Base-by-base conservation (phyloP, 2,113 vertebrate genomes). In the Dinomys branickii region DNA sequence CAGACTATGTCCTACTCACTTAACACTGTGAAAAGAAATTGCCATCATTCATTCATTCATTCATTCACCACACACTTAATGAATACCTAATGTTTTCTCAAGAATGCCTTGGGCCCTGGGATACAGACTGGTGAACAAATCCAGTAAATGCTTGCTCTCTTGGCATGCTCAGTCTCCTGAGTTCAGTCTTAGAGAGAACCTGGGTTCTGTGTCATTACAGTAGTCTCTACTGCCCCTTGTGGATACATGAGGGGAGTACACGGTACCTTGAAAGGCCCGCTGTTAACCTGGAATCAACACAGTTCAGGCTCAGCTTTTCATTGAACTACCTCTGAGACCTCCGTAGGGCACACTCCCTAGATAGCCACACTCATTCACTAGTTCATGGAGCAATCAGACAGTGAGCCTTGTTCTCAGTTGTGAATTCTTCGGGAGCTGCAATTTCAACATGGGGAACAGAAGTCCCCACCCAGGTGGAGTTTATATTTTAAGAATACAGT, bases 401-500 rank as follows among this genome's bases (percentile, higher is more conserved):
- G 20, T 9, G 19, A 38, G 17, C n/a, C 19, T 26, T 13, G 2
- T 77, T 78, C 38, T 58, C 30, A 56, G 54, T 41, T 0, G 7
- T 0, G 5, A 2, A 33, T 4, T 54, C 44, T 81, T 12, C 17
- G 16, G 35, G 26, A 73, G 19, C 65, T 59, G 26, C 85, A 59
- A 56, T 28, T n/a, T 94, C 67, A 20, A 5, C 11, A 20, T 7
- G 7, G 13, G 28, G 16, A 33, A n/a, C 44, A 69, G 33, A 19
- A 5, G 77, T 47, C 11, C 9, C 33, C 0, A 6, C 28, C 30
- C 28, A 24, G 0, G 0, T 59, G 41, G 61, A 41, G 59, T 85
- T 89, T 26, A 77, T 0, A 44, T 24, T 59, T 35, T 22, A 78
- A 54, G n/a, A 3, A 10, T 26, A 1, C 3, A 19, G 75, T 75